Evolutionary conservation across 2,113 vertebrate species (phyloP).

Genomic region (Polyodon spathula): DNA sequence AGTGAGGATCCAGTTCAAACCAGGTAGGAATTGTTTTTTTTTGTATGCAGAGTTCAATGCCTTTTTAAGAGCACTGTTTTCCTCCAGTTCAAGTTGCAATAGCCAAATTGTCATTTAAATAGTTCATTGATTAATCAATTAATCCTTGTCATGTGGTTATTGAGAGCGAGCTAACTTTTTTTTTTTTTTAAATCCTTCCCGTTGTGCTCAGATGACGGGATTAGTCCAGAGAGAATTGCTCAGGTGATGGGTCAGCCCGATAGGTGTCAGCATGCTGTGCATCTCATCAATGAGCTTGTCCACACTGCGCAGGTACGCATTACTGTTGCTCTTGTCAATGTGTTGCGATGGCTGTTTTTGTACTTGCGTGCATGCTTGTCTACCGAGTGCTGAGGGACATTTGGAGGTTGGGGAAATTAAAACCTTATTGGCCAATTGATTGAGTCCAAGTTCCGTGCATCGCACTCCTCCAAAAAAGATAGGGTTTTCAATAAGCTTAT

Average conservation of each 20-base stretch:
- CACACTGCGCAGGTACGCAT: slow-evolving; percentile 82
- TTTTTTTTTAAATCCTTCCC: slow-evolving; percentile 5
- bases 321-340: too few species aligned
- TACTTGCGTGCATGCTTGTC: too few species aligned
- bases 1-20: slow-evolving; percentile 96
- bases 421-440: background rate
- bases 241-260: slow-evolving; percentile 94
- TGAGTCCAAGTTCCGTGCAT: background rate
- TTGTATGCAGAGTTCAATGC: background rate
- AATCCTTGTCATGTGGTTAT: too few species aligned
- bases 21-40: slow-evolving; percentile 57
- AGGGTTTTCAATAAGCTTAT: too few species aligned
- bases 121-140: background rate
- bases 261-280: slow-evolving; percentile 88
- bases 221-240: slow-evolving; percentile 84
- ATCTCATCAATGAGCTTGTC: slow-evolving; percentile 91
- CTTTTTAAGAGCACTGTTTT: background rate
- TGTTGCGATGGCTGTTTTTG: too few species aligned
- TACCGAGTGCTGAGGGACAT: too few species aligned
- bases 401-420: too few species aligned
- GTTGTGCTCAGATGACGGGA: slow-evolving; percentile 74
- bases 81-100: background rate
- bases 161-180: background rate
- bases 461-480: background rate
- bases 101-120: background rate